These are phyloP conservation scores for Crocodylus rhombifer DNA, from an alignment of 2,797 vertebrate genomes.

Conservation along the genomic window DNA sequence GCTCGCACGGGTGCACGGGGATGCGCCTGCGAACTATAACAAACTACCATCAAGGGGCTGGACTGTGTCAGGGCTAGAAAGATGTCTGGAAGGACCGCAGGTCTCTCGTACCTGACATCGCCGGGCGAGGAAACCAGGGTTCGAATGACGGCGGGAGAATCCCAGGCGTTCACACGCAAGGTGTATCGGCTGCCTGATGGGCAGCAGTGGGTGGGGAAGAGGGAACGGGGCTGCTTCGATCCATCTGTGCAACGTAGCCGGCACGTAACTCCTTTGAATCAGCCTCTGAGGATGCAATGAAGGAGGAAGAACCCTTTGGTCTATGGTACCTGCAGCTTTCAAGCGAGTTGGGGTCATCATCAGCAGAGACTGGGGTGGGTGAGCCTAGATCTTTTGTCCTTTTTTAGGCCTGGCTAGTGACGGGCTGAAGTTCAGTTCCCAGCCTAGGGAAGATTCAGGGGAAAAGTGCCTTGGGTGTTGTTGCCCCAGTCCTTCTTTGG, in stretches of 20 bases:
- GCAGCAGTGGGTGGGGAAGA: slow-evolving; percentile 27
- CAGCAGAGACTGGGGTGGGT: background rate
- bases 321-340: background rate
- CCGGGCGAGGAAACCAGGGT: slow-evolving; percentile 38
- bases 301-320: background rate
- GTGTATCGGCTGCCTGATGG: slow-evolving; percentile 56
- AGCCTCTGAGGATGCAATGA: slow-evolving; percentile 5
- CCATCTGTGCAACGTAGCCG: background rate
- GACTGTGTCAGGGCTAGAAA: background rate
- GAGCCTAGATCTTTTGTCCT: background rate
- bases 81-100: slow-evolving; percentile 24
- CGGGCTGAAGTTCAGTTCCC: no score
- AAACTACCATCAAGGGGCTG: no score
- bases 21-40: no score
- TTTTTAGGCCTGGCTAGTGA: no score
- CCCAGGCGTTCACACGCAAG: rapidly evolving
- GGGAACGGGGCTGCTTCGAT: background rate
- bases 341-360: background rate
- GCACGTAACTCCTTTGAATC: background rate
- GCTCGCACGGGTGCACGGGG: no score
- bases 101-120: slow-evolving; percentile 13
- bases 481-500: no score
- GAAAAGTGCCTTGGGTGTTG: background rate
- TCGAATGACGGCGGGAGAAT: slow-evolving; percentile 55
- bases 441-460: background rate